phyloP scores from a whole-genome alignment of 2,888 invertebrate genomes.

The Protonemura montana region DNA sequence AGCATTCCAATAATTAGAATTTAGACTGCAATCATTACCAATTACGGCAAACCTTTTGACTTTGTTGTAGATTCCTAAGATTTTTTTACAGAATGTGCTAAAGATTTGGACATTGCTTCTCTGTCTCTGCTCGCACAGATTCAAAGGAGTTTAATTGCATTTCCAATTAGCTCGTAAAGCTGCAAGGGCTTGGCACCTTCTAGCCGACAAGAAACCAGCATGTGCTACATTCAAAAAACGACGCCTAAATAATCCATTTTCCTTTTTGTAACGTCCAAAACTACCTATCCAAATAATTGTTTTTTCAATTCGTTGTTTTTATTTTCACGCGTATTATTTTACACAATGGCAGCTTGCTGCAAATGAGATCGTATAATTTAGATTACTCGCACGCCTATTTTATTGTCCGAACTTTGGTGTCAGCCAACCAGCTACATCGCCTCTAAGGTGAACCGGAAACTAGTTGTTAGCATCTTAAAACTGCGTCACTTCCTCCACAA shows the following conservation, averaged over 20 bases:
- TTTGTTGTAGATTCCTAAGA: background rate
- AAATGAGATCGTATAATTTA: conserved; percentile 33
- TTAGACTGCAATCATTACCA: background rate
- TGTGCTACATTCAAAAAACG: background rate
- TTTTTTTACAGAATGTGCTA: background rate
- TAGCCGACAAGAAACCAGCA: too few relatives aligned
- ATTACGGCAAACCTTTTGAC: background rate
- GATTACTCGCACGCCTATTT: conserved; percentile 40
- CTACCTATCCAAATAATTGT: background rate
- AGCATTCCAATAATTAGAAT: background rate
- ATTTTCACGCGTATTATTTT: conserved; percentile 32
- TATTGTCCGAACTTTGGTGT: conserved; percentile 41
- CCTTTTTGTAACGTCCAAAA: background rate
- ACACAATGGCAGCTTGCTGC: conserved; percentile 30
- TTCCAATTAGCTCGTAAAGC: too few relatives aligned
- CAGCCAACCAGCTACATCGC: conserved; percentile 31
- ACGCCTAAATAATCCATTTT: background rate
- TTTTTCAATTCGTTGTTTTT: conserved; percentile 23
- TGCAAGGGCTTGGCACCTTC: too few relatives aligned
- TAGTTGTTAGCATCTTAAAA: conserved; percentile 43
- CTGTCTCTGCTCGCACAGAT: too few relatives aligned
- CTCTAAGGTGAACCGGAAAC: conserved; percentile 40
- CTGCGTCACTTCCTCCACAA: conserved; percentile 42
- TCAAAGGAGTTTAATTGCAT: background rate
- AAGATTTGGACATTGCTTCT: too few relatives aligned